These are phyloP conservation scores for Eira barbara DNA, from an alignment of 2,113 vertebrate species.

Conservation along the genomic window DNA sequence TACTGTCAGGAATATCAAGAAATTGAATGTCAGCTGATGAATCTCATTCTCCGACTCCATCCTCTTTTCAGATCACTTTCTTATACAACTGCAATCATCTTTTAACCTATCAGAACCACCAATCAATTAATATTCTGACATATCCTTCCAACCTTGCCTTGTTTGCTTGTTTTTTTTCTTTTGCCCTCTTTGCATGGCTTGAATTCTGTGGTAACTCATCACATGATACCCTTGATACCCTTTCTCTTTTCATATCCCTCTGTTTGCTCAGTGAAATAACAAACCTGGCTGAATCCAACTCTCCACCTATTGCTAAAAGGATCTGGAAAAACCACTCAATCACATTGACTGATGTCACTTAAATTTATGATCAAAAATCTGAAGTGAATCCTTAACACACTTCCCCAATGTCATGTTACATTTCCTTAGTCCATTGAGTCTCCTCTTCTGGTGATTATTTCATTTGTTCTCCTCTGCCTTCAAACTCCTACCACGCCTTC, in stretches of 20 bases:
- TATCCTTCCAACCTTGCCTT: background rate
- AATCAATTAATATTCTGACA: background rate
- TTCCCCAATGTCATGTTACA: background rate
- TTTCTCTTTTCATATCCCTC: background rate
- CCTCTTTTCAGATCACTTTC: background rate
- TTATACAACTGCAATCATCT: background rate
- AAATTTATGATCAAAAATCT: background rate
- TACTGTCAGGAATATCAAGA: background rate
- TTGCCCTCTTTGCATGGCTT: background rate
- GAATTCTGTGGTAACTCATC: background rate
- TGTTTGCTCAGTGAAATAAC: background rate
- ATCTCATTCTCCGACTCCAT: background rate
- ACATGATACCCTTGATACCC: background rate
- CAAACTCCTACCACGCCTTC: background rate
- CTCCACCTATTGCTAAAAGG: background rate
- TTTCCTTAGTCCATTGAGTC: background rate
- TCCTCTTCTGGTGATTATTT: background rate
- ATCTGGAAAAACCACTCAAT: background rate
- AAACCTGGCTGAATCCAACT: background rate
- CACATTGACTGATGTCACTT: background rate
- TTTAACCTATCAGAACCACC: background rate
- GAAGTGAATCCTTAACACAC: background rate
- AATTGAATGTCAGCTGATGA: background rate
- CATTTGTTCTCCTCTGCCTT: background rate
- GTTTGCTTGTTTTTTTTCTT: background rate